A percentile compares a stretch with the other conserved stretches of the same genome.
Evolutionary conservation across 2,113 vertebrate genomes (phyloP).

Genomic region (Saguinus imperator): DNA sequence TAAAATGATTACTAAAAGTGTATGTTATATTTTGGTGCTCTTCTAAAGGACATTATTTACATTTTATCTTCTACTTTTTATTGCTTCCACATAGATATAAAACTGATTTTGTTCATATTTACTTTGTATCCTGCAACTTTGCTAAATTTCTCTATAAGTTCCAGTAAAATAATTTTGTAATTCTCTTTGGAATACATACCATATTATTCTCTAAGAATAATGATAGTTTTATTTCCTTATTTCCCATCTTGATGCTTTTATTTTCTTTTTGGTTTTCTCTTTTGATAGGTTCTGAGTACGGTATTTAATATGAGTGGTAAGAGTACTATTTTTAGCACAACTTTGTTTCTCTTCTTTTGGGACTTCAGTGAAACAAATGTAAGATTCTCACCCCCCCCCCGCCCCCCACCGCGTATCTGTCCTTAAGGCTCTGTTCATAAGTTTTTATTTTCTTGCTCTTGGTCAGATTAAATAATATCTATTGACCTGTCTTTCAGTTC

Average conservation of each 20-base stretch:
- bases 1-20: not conserved
- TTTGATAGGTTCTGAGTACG: not conserved
- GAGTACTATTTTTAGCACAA: not conserved
- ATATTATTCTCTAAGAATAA: not conserved
- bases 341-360: not conserved
- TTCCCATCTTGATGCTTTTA: not conserved
- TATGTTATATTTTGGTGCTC: not conserved
- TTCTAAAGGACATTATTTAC: not conserved
- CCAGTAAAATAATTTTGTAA: not conserved
- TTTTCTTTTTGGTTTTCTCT: not conserved
- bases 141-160: not conserved
- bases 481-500: not conserved
- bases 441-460: not conserved
- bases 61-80: not conserved
- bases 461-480: not conserved
- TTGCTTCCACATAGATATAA: not conserved
- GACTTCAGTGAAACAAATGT: not conserved
- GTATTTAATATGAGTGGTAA: no score
- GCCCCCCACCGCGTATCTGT: no score
- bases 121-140: not conserved
- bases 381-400: no score
- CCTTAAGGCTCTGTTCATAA: not conserved
- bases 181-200: not conserved
- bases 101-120: not conserved
- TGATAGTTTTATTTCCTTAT: not conserved